Conservation (phyloP, 2,797 vertebrate species). For the Fistularia tabacaria region DNA sequence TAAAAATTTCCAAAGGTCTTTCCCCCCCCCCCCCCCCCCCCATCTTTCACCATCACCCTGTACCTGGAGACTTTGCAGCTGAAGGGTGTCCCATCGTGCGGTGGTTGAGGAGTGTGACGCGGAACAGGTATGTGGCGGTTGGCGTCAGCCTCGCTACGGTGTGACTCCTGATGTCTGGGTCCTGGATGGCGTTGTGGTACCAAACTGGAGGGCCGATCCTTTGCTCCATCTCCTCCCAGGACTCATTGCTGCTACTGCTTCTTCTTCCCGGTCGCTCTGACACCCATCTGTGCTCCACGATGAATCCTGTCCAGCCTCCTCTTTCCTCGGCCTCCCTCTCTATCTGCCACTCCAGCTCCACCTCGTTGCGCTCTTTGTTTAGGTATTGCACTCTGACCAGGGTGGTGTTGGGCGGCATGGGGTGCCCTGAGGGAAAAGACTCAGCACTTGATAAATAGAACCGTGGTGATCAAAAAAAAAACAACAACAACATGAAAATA, state of each 20-base stretch:
- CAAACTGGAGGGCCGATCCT: constrained; percentile 58
- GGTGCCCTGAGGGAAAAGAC: constrained; percentile 76
- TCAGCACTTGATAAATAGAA: background rate
- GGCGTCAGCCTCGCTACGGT: constrained; percentile 80
- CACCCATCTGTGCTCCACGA: constrained; percentile 75
- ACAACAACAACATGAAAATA: background rate
- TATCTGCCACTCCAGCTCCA: constrained; percentile 82
- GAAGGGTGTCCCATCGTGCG: constrained; percentile 84
- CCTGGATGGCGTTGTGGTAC: constrained; percentile 72
- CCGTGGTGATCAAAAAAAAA: background rate
- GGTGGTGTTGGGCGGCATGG: constrained; percentile 84
- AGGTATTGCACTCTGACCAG: constrained; percentile 81
- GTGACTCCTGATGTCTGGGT: constrained; percentile 73
- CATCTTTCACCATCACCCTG: constrained; percentile 21
- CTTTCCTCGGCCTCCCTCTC: constrained; percentile 65
- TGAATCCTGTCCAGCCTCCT: constrained; percentile 80
- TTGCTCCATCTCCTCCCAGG: constrained; percentile 15
- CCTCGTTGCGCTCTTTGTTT: constrained; percentile 76
- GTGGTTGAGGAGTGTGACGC: constrained; percentile 84
- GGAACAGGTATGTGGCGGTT: constrained; percentile 77
- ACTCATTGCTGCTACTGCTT: constrained; percentile 20
- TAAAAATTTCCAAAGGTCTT: background rate
- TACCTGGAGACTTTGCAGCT: constrained; percentile 87
- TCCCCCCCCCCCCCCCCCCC: background rate
- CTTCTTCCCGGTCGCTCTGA: constrained; percentile 28